A percentile compares a stretch with the other conserved stretches of the same genome.
These are phyloP conservation scores for Hippocampus abdominalis DNA, from an alignment of 2,113 vertebrate species.

Conservation along the genomic window DNA sequence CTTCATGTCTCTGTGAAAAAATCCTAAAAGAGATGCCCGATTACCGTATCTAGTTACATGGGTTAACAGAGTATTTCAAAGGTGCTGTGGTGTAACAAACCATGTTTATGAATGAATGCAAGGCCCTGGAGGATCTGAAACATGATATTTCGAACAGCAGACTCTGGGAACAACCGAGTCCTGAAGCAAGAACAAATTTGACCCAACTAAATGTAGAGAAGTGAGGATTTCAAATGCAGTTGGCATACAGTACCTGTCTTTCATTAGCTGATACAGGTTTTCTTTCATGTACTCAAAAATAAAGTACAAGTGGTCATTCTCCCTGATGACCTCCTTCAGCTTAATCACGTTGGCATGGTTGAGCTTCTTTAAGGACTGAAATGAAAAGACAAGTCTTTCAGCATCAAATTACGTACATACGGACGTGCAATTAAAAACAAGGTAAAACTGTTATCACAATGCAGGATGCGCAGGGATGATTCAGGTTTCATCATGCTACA, in stretches of 20 bases:
- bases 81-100: constrained; percentile 60
- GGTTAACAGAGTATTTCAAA: neutral
- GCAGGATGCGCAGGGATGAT: constrained; percentile 48
- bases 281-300: constrained; percentile 99
- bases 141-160: constrained; percentile 96
- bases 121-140: constrained; percentile 97
- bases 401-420: neutral
- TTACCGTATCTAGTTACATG: neutral
- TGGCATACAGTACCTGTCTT: constrained; percentile 81
- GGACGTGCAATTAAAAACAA: neutral
- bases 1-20: constrained; percentile 97
- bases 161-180: constrained; percentile 94
- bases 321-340: constrained; percentile 95
- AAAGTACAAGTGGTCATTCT: constrained; percentile 98
- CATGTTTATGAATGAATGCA: constrained; percentile 97
- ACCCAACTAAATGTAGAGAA: neutral
- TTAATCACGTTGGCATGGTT: constrained; percentile 98
- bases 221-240: neutral
- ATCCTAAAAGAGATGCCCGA: constrained; percentile 70
- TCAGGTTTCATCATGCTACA: constrained; percentile 52
- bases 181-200: constrained; percentile 78
- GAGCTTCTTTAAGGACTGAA: constrained; percentile 96
- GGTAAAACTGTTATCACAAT: constrained; percentile 19
- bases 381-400: constrained; percentile 3
- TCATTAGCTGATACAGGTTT: constrained; percentile 98